A percentile compares a stretch with the other conserved stretches of the same genome.
These are phyloP conservation scores for Periphyllus acericola DNA, from an alignment of 2,888 invertebrate species.

Conservation along the genomic window DNA sequence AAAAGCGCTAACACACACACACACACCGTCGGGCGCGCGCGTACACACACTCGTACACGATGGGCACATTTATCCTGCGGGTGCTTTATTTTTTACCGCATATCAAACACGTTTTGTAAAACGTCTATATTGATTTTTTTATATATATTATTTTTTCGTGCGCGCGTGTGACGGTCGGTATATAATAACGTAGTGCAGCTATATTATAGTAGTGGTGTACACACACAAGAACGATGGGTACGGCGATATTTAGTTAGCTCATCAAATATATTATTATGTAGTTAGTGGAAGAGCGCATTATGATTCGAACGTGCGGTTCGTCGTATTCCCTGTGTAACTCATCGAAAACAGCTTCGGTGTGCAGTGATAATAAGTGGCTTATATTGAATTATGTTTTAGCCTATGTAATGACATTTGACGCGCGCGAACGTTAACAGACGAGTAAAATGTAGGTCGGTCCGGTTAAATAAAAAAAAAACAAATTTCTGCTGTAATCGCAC, in stretches of 20 bases:
- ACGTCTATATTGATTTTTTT: constrained; percentile 56
- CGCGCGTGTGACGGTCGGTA: neutral
- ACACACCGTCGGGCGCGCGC: no score
- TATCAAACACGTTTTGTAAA: constrained; percentile 52
- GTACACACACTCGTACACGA: neutral
- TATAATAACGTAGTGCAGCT: neutral
- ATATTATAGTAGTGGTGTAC: neutral
- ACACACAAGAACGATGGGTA: neutral
- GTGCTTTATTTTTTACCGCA: constrained; percentile 47
- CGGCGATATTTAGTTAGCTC: constrained; percentile 16
- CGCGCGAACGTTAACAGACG: neutral
- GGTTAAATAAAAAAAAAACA: neutral
- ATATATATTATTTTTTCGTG: neutral
- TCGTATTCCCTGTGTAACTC: neutral
- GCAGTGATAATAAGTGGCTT: constrained; percentile 15
- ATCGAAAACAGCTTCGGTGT: constrained; percentile 38
- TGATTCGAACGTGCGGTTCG: neutral
- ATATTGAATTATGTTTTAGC: constrained; percentile 29
- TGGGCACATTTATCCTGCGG: constrained; percentile 42
- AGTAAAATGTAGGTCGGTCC: constrained; percentile 23
- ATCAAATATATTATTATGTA: neutral
- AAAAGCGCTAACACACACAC: neutral
- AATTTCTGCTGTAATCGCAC: neutral
- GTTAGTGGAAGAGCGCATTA: neutral
- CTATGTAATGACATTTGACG: constrained; percentile 38